Conservation (phyloP, 1,140 invertebrate species). For the Drosophila asahinai region DNA sequence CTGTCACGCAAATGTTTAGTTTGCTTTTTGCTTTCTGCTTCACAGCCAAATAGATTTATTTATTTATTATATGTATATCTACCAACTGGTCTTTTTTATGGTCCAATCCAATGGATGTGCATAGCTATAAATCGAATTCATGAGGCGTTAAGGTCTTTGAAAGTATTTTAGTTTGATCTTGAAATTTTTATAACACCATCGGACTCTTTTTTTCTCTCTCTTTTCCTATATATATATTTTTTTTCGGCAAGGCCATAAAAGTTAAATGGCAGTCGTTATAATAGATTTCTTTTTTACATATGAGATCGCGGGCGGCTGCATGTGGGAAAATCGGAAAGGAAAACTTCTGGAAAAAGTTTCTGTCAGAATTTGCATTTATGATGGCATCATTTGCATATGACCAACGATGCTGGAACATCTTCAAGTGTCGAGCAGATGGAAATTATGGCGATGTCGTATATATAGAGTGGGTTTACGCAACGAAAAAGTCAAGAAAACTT, state of each 20-base stretch:
- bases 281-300: constrained; percentile 25
- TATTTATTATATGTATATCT: constrained; percentile 14
- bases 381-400: constrained; percentile 65
- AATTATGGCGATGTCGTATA: constrained; percentile 5
- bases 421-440: constrained; percentile 14
- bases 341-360: constrained; percentile 50
- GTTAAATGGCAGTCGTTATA: constrained; percentile 51
- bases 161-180: constrained; percentile 74
- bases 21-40: constrained; percentile 32
- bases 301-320: constrained; percentile 24
- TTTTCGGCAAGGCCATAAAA: constrained; percentile 39
- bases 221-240: not conserved
- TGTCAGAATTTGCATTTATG: constrained; percentile 67
- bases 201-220: not conserved
- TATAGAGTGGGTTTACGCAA: not conserved
- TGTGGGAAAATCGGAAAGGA: constrained; percentile 39
- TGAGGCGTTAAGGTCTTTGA: constrained; percentile 72
- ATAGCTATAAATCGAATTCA: constrained; percentile 66
- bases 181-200: constrained; percentile 55
- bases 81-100: constrained; percentile 27
- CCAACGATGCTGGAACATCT: constrained; percentile 23
- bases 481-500: not conserved
- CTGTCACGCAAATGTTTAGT: constrained; percentile 62
- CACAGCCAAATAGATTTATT: constrained; percentile 13
- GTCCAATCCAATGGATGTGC: constrained; percentile 37